Conservation (phyloP, 2,888 invertebrate species). For the Agrilus mali region DNA sequence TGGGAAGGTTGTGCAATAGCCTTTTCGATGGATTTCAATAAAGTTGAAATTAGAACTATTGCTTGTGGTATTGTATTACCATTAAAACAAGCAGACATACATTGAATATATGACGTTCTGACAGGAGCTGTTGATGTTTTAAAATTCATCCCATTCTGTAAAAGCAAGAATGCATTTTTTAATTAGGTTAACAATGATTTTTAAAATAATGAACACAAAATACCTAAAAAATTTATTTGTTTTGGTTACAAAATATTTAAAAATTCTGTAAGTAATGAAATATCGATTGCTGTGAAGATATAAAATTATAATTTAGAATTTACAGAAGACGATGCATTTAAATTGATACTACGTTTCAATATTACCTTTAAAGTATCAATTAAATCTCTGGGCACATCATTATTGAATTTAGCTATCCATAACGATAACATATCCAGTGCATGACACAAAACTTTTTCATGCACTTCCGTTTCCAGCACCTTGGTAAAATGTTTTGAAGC, state of each 20-base stretch:
- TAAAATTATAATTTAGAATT: no score
- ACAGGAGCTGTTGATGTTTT: constrained; percentile 70
- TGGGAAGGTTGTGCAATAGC: constrained; percentile 65
- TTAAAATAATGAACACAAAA: constrained; percentile 1
- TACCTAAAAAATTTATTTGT: not conserved
- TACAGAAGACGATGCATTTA: no score
- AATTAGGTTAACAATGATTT: not conserved
- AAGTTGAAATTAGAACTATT: constrained; percentile 43
- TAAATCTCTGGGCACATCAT: constrained; percentile 51
- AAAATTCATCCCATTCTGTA: constrained; percentile 56
- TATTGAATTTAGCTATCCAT: constrained; percentile 60
- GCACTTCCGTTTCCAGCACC: constrained; percentile 76
- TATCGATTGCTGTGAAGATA: no score
- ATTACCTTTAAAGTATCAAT: constrained; percentile 48
- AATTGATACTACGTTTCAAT: no score
- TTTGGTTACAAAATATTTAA: no score
- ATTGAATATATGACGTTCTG: constrained; percentile 65
- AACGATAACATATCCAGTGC: constrained; percentile 67
- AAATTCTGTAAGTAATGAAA: no score
- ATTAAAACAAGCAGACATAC: constrained; percentile 55
- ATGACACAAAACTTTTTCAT: constrained; percentile 78
- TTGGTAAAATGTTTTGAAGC: constrained; percentile 59
- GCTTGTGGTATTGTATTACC: constrained; percentile 36
- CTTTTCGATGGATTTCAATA: constrained; percentile 61
- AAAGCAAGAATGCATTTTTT: constrained; percentile 11